Base-by-base conservation (phyloP, 2,113 vertebrate genomes). In the Crotophaga sulcirostris region DNA sequence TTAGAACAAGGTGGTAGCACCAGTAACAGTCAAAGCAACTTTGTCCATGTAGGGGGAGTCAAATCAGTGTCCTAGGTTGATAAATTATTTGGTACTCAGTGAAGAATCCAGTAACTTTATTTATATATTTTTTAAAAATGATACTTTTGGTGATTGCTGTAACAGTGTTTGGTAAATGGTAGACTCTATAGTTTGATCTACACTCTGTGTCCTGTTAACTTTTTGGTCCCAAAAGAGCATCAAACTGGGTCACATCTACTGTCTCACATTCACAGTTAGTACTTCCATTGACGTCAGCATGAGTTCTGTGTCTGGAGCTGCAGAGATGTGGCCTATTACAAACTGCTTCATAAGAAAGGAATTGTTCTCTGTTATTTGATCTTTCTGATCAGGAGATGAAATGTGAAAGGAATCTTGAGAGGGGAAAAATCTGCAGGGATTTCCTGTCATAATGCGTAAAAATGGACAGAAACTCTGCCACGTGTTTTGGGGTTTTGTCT, bases 141-240 rank as follows among this genome's bases (percentile, higher is more conserved):
- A 59, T 3, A 1, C 4, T 29, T 54, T 28, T 29, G 40, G 66
- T 55, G 20, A n/a, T 13, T 47, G 23, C 24, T 56, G 16, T 45
- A 59, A 73, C 5, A 24, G 13, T 72, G 38, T 69, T 60, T 20
- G 8, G 24, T 36, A 64, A 56, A 26, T 36, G 3, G 19, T 42
- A 58, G 52, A 42, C 6, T 70, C 2, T 76, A 16, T 21, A 45
- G 10, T 55, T 92, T 63, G 8, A 52, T 42, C 69, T 87, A 10
- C 29, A 10, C 6, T 24, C 10, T 49, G 34, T 42, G 42, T 47
- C 36, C 25, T 0, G 0, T 73, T 69, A 73, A 47, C 34, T 60
- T 75, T 56, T 45, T 24, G 20, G 47, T 89, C 67, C 36, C 67
- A n/a, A 23, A 77, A 83, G 51, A 74, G 21, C 14, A 40, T 67